A percentile compares a stretch with the other conserved stretches of the same genome.
These are phyloP conservation scores for Protomyctophum bolini DNA, from an alignment of 2,113 vertebrate species.

Conservation along the genomic window DNA sequence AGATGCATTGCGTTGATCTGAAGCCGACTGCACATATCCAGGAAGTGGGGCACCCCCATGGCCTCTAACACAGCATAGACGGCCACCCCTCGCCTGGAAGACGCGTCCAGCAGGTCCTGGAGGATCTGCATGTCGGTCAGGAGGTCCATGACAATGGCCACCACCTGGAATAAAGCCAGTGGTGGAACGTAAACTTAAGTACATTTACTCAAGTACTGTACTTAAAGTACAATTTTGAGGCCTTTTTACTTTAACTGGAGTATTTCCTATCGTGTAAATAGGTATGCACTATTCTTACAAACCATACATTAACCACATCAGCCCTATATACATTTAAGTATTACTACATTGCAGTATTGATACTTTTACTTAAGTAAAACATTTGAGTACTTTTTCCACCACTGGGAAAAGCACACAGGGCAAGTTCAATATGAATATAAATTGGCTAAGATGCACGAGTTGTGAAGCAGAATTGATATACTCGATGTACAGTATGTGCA, in stretches of 20 bases:
- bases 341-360: too few relatives aligned
- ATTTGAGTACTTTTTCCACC: slow-evolving; percentile 63
- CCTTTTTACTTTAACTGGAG: too few relatives aligned
- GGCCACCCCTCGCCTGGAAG: slow-evolving; percentile 84
- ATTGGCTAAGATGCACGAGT: too few relatives aligned
- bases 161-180: slow-evolving; percentile 73
- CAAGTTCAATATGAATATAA: too few relatives aligned
- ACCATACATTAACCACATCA: too few relatives aligned
- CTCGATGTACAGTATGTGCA: too few relatives aligned
- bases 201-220: background rate
- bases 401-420: slow-evolving; percentile 70
- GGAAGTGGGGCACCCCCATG: slow-evolving; percentile 82
- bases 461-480: too few relatives aligned
- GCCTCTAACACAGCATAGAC: slow-evolving; percentile 91
- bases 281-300: too few relatives aligned
- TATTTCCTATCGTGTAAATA: too few relatives aligned
- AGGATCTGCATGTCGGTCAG: slow-evolving; percentile 93
- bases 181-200: background rate
- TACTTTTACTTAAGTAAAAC: too few relatives aligned
- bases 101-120: slow-evolving; percentile 89
- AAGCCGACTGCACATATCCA: slow-evolving; percentile 90
- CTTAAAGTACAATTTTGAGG: background rate
- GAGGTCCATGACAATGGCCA: slow-evolving; percentile 93
- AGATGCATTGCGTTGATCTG: slow-evolving; percentile 85
- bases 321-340: too few relatives aligned